A percentile compares a stretch with the other conserved stretches of the same genome.
phyloP scores from a whole-genome alignment of 2,888 invertebrate species.

The Hyposoter didymator region DNA sequence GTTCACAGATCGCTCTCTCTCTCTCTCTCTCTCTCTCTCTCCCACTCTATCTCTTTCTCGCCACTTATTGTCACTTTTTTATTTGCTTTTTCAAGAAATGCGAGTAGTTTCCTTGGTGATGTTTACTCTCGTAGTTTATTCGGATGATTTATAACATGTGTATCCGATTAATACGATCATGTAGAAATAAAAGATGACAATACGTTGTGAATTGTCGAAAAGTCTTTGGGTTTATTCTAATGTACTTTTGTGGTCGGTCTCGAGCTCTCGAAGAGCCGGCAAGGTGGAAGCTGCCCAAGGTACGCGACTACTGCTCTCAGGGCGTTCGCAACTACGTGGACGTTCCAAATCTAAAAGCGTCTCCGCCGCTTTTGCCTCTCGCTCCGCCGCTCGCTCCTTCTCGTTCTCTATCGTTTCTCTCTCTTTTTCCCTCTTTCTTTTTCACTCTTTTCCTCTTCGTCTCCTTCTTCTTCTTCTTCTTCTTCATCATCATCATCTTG shows the following conservation, averaged over 20 bases:
- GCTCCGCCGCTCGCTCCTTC: slow-evolving; percentile 65
- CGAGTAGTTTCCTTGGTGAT: slow-evolving; percentile 12
- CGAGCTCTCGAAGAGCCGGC: slow-evolving; percentile 78
- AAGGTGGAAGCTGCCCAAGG: slow-evolving; percentile 83
- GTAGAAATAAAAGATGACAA: slow-evolving; percentile 12
- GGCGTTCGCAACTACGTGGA: slow-evolving; percentile 82
- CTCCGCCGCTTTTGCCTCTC: slow-evolving; percentile 78
- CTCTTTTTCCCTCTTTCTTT: slow-evolving; percentile 61
- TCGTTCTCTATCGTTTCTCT: slow-evolving; percentile 66
- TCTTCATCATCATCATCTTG: slow-evolving; percentile 59
- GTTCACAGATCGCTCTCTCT: slow-evolving; percentile 31
- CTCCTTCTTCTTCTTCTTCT: slow-evolving; percentile 58
- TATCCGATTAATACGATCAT: not conserved
- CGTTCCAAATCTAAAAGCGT: slow-evolving; percentile 83
- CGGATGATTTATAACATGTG: not conserved
- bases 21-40: slow-evolving; percentile 9
- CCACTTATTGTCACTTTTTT: slow-evolving; percentile 23
- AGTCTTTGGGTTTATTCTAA: slow-evolving; percentile 8
- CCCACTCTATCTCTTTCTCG: not conserved
- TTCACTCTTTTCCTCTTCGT: slow-evolving; percentile 65
- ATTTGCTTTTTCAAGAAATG: not conserved
- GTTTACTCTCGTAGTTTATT: not conserved
- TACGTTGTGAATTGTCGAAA: slow-evolving; percentile 8
- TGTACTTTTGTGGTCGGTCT: slow-evolving; percentile 62
- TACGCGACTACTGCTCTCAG: slow-evolving; percentile 82